phyloP scores from a whole-genome alignment of 2,113 vertebrate genomes.

The Thryonomys swinderianus region DNA sequence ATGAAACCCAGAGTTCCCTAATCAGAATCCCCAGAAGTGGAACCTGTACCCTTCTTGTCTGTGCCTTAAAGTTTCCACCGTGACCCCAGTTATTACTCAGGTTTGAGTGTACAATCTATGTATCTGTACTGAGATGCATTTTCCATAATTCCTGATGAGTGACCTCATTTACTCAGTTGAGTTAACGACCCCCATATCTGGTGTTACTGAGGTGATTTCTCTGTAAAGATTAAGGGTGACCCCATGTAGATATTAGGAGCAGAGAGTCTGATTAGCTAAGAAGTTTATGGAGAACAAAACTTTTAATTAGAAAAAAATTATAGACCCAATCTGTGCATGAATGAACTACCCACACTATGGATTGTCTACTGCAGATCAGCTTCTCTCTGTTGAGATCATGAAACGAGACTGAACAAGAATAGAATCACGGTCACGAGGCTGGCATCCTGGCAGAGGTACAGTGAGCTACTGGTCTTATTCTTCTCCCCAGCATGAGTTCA shows the following conservation, averaged over 20 bases:
- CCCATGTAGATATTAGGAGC: not conserved
- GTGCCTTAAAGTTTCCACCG: not conserved
- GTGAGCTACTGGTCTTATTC: not conserved
- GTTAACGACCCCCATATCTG: constrained; percentile 31
- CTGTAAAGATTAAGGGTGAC: constrained; percentile 4
- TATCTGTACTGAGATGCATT: constrained; percentile 22
- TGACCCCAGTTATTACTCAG: constrained; percentile 12
- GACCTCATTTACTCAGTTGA: not conserved
- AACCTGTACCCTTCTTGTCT: not conserved
- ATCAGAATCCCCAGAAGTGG: not conserved
- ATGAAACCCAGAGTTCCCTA: not conserved
- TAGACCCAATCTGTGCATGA: not conserved
- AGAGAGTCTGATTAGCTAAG: not conserved
- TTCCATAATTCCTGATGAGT: constrained; percentile 32
- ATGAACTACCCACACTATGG: not conserved
- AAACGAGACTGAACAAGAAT: constrained; percentile 19
- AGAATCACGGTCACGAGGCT: not conserved
- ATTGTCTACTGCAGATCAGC: not conserved
- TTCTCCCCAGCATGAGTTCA: constrained; percentile 32
- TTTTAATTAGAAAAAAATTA: constrained; percentile 29
- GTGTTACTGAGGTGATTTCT: constrained; percentile 4
- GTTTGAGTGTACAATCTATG: not conserved
- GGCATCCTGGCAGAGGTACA: not conserved
- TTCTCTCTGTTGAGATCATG: not conserved
- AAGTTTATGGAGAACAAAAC: constrained; percentile 5